phyloP scores from a whole-genome alignment of 2,888 invertebrate species.

The Spisula subtruncata region DNA sequence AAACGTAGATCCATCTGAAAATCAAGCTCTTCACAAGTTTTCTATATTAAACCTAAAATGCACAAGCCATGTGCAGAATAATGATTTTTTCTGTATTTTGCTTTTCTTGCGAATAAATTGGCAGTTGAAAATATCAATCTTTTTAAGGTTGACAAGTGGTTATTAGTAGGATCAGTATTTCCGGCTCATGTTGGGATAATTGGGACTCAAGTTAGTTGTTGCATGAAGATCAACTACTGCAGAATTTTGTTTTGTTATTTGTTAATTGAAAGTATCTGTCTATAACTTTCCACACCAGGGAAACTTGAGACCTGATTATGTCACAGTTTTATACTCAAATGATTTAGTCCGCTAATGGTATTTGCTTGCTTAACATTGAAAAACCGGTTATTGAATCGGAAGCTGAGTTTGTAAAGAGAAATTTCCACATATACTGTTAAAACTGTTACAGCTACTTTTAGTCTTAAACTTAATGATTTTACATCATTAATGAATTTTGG shows the following conservation, averaged over 20 bases:
- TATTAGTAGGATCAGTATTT: not conserved
- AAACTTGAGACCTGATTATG: not conserved
- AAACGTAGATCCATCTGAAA: not conserved
- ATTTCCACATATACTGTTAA: too few relatives aligned
- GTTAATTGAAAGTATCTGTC: constrained; percentile 31
- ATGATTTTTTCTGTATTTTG: not conserved
- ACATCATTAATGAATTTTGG: too few relatives aligned
- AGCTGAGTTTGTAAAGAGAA: too few relatives aligned
- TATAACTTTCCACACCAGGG: not conserved
- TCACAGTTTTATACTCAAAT: not conserved
- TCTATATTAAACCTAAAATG: not conserved
- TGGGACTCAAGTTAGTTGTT: constrained; percentile 27
- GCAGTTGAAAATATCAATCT: constrained; percentile 20
- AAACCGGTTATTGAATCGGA: not conserved
- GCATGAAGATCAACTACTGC: not conserved
- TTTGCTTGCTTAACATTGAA: not conserved
- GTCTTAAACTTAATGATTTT: too few relatives aligned
- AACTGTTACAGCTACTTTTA: too few relatives aligned
- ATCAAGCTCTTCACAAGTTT: not conserved
- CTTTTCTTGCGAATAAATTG: constrained; percentile 1
- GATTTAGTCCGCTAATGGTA: constrained; percentile 3
- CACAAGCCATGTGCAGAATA: not conserved
- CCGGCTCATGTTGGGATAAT: not conserved
- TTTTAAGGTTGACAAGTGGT: constrained; percentile 11
- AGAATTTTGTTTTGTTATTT: too few relatives aligned